Evolutionary conservation across 64 coral and sea anemone genomes (phyloP).

Genomic region (Astreopora myriophthalma): DNA sequence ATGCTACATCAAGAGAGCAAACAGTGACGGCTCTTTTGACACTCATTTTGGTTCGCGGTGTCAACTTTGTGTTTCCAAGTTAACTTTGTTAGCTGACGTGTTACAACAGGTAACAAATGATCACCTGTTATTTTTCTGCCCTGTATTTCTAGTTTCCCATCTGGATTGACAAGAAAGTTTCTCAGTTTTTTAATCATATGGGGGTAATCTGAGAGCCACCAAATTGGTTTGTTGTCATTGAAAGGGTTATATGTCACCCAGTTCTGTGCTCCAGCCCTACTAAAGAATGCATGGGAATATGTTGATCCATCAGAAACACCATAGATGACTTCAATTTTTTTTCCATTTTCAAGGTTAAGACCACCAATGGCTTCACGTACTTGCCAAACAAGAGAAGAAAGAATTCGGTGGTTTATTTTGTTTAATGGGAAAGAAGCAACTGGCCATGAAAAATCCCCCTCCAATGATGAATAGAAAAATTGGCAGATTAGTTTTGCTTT

Average conservation of each 20-base stretch:
- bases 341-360: background rate
- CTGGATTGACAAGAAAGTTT: slow-evolving; percentile 44
- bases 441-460: slow-evolving; percentile 55
- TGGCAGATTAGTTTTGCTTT: slow-evolving; percentile 59
- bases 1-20: slow-evolving; percentile 3
- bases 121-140: slow-evolving; percentile 7
- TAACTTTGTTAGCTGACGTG: slow-evolving; percentile 12
- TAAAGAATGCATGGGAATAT: slow-evolving; percentile 59
- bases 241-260: slow-evolving; percentile 39
- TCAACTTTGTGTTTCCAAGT: slow-evolving; percentile 52
- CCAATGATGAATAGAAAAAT: slow-evolving; percentile 60
- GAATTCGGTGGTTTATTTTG: slow-evolving; percentile 13
- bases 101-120: slow-evolving; percentile 35
- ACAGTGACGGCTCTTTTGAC: slow-evolving; percentile 26
- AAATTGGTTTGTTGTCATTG: slow-evolving; percentile 53
- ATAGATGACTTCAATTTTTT: slow-evolving; percentile 46
- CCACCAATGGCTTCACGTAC: slow-evolving; percentile 40
- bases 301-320: slow-evolving; percentile 45
- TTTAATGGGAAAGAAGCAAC: slow-evolving; percentile 32
- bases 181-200: slow-evolving; percentile 63
- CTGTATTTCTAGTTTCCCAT: background rate
- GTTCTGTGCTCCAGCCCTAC: background rate
- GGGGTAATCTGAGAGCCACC: slow-evolving; percentile 70
- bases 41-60: slow-evolving; percentile 35
- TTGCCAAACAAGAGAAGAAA: slow-evolving; percentile 24